Conservation (phyloP, 2,113 vertebrate species). For the Ophiodon elongatus region DNA sequence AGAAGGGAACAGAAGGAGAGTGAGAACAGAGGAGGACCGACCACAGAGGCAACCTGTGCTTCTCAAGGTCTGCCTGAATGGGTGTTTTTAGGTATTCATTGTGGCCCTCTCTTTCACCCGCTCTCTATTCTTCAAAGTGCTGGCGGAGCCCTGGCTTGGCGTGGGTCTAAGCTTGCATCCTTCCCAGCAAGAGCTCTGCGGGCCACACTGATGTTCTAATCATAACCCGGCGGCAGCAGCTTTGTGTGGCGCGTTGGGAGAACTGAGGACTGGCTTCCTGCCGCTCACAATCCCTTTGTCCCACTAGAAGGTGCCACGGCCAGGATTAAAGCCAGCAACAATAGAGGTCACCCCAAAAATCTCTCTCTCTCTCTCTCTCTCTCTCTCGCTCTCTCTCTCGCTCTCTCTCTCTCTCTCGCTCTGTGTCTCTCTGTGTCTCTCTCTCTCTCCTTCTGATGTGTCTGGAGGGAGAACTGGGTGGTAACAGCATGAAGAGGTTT, state of each 20-base stretch:
- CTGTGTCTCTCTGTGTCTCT: too few relatives aligned
- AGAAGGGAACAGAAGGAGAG: conserved; percentile 64
- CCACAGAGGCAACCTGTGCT: conserved; percentile 75
- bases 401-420: conserved; percentile 31
- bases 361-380: conserved; percentile 42
- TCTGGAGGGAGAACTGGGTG: conserved; percentile 12
- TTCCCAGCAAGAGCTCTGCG: conserved; percentile 68
- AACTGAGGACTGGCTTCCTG: conserved; percentile 77
- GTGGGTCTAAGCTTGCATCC: conserved; percentile 74
- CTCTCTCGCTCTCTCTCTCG: conserved; percentile 40
- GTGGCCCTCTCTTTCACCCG: conserved; percentile 69
- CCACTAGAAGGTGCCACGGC: conserved; percentile 65
- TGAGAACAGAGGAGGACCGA: conserved; percentile 63
- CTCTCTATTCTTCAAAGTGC: conserved; percentile 66
- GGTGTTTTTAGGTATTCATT: conserved; percentile 82
- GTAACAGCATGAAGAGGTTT: neutral
- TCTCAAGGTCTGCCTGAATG: conserved; percentile 77
- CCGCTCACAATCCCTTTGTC: conserved; percentile 76
- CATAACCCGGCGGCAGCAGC: conserved; percentile 74
- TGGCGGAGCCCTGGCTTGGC: conserved; percentile 72
- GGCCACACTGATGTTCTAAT: conserved; percentile 81
- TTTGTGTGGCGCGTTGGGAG: conserved; percentile 74
- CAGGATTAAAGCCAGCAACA: conserved; percentile 76
- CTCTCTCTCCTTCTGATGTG: conserved; percentile 27
- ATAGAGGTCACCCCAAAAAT: conserved; percentile 71